These are phyloP conservation scores for Cassiopea xamachana DNA, from an alignment of 30 jellyfish, hydroid and myxozoan genomes.

Conservation along the genomic window DNA sequence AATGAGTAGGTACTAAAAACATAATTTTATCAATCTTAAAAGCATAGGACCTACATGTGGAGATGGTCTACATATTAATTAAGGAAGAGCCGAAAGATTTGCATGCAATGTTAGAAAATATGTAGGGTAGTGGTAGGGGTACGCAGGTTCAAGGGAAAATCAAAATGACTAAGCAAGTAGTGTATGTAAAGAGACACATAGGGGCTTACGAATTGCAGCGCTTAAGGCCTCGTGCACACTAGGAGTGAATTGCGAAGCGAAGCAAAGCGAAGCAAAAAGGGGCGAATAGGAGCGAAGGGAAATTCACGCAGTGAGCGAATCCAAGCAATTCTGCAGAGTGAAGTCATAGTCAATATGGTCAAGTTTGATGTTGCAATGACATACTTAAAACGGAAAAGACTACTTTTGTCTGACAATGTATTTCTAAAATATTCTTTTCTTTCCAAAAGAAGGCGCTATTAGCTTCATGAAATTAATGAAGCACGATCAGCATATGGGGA, in stretches of 20 bases:
- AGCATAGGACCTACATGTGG: too few species aligned
- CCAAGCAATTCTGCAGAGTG: slow-evolving; percentile 17
- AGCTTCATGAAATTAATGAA: slow-evolving; percentile 16
- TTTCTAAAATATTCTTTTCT: slow-evolving; percentile 12
- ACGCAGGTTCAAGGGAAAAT: too few species aligned
- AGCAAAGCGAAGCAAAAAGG: slow-evolving; percentile 7
- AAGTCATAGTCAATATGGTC: background rate
- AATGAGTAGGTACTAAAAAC: too few species aligned
- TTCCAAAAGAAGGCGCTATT: slow-evolving; percentile 26
- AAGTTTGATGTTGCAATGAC: background rate
- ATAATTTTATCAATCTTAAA: too few species aligned
- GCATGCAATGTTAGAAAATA: too few species aligned
- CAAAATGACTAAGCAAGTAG: too few species aligned
- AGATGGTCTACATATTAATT: too few species aligned
- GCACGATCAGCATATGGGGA: slow-evolving; percentile 24
- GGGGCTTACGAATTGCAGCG: too few species aligned
- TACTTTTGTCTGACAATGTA: slow-evolving; percentile 13
- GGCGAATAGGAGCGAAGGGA: background rate
- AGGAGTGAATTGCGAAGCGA: slow-evolving; percentile 11
- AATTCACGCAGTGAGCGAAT: background rate
- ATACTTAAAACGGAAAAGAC: slow-evolving; percentile 16
- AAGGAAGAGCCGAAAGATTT: too few species aligned
- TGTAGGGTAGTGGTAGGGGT: too few species aligned
- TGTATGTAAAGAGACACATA: too few species aligned
- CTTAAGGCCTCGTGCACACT: slow-evolving; percentile 42